A percentile compares a stretch with the other conserved stretches of the same genome.
These are phyloP conservation scores for Pao palembangensis DNA, from an alignment of 2,113 vertebrate species.

Conservation along the genomic window DNA sequence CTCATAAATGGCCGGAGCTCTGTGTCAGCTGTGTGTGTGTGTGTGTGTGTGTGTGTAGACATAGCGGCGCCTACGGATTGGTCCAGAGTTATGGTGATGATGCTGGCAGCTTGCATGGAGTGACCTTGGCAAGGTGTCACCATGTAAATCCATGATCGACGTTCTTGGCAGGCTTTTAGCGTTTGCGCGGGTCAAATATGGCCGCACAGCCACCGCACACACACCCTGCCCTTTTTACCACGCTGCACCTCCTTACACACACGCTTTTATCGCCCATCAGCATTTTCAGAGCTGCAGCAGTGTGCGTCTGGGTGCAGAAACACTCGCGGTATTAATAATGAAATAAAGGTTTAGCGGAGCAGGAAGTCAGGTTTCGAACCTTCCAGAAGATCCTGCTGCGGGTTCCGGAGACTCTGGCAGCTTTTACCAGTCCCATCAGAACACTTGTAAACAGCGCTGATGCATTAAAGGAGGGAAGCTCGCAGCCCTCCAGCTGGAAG, in stretches of 20 bases:
- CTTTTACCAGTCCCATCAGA: constrained; percentile 27
- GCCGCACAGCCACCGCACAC: too few species aligned
- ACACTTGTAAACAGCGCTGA: constrained; percentile 30
- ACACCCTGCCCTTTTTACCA: too few species aligned
- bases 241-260: too few species aligned
- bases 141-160: constrained; percentile 9
- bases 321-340: too few species aligned
- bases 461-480: constrained; percentile 10
- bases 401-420: not conserved
- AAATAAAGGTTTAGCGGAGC: too few species aligned
- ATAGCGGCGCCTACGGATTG: constrained; percentile 49
- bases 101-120: constrained; percentile 42
- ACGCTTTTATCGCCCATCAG: not conserved
- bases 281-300: too few species aligned
- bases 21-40: constrained; percentile 10
- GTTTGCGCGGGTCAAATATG: too few species aligned
- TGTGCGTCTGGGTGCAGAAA: too few species aligned
- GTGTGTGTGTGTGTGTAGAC: constrained; percentile 13
- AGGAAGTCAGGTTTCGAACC: too few species aligned
- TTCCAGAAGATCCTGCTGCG: too few species aligned
- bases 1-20: constrained; percentile 79
- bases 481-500: constrained; percentile 2
- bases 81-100: constrained; percentile 48
- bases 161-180: too few species aligned
- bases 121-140: constrained; percentile 52